Conservation (phyloP, 1,140 invertebrate genomes). For the Drosophila ambigua region DNA sequence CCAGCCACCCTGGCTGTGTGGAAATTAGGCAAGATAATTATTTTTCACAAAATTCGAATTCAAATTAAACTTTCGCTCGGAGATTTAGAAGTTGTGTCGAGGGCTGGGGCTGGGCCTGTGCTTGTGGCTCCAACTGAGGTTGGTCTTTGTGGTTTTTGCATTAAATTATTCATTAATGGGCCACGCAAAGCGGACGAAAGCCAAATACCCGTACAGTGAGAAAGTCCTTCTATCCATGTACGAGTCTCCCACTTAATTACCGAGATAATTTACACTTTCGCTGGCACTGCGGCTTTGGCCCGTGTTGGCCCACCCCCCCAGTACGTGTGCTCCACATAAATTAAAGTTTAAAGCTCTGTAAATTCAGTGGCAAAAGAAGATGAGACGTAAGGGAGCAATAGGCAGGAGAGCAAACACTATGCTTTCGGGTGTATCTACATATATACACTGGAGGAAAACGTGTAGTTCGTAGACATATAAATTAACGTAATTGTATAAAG, state of each 20-base stretch:
- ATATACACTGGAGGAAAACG: background rate
- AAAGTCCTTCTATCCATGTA: constrained; percentile 26
- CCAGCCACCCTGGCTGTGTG: constrained; percentile 8
- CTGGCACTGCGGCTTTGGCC: constrained; percentile 60
- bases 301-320: constrained; percentile 44
- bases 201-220: constrained; percentile 46
- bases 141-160: constrained; percentile 56
- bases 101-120: background rate
- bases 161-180: constrained; percentile 80
- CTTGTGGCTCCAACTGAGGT: background rate
- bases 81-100: constrained; percentile 19
- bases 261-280: constrained; percentile 79
- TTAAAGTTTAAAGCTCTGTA: constrained; percentile 77
- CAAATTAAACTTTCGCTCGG: constrained; percentile 55
- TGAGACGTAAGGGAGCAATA: background rate
- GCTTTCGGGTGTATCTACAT: background rate
- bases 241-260: constrained; percentile 70
- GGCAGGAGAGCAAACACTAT: too few relatives aligned
- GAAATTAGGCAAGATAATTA: constrained; percentile 37
- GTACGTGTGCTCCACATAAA: constrained; percentile 61
- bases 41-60: constrained; percentile 51
- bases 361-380: constrained; percentile 36
- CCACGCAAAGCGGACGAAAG: constrained; percentile 49
- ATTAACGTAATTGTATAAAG: too few relatives aligned
- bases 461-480: background rate